These are phyloP conservation scores for Cephus nigrinus DNA, from an alignment of 2,888 invertebrate genomes.

Conservation along the genomic window DNA sequence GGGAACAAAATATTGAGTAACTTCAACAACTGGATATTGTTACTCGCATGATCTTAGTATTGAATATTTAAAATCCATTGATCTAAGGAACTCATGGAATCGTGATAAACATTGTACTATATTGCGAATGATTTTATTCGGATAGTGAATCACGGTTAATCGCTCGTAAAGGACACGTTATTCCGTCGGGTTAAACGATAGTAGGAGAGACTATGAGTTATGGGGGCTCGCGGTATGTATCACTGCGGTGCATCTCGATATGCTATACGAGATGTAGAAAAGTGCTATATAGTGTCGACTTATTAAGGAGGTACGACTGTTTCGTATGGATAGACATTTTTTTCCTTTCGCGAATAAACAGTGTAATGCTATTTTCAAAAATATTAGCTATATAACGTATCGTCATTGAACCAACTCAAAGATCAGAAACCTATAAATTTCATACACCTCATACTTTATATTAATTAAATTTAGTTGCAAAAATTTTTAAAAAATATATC, in stretches of 20 bases:
- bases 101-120: no score
- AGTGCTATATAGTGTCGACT: neutral
- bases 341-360: no score
- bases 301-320: neutral
- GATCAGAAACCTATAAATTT: no score
- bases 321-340: no score
- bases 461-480: no score
- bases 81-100: no score
- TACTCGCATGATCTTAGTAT: neutral
- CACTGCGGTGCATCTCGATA: neutral
- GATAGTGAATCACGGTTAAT: neutral
- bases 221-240: neutral
- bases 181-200: neutral
- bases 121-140: no score
- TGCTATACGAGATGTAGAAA: neutral
- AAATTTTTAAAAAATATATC: no score
- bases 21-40: neutral
- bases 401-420: no score
- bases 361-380: no score
- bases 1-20: neutral
- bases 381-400: no score
- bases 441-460: no score
- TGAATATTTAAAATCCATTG: neutral
- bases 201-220: neutral
- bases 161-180: constrained; percentile 4